A percentile compares a stretch with the other conserved stretches of the same genome.
phyloP scores from a whole-genome alignment of 2,888 invertebrate genomes.

The Eupelmus urozonus region DNA sequence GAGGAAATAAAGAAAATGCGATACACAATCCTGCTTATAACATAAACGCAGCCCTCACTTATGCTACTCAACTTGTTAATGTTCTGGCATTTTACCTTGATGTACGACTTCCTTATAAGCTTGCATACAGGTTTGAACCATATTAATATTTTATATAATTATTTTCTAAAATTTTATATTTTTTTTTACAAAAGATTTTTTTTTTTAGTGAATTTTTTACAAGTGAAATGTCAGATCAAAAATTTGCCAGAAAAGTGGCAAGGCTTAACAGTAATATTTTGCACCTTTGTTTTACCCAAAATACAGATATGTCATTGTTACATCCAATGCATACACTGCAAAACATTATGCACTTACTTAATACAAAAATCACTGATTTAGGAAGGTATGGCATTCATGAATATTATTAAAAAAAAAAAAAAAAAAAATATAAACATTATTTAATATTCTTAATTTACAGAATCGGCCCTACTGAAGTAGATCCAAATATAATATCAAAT shows the following conservation, averaged over 20 bases:
- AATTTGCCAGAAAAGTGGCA: constrained; percentile 86
- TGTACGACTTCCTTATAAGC: constrained; percentile 87
- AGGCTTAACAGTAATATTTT: constrained; percentile 89
- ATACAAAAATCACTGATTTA: constrained; percentile 82
- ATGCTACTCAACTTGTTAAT: constrained; percentile 90
- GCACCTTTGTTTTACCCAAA: constrained; percentile 88
- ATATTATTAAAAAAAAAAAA: not conserved
- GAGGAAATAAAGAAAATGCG: constrained; percentile 79
- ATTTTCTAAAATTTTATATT: constrained; percentile 56
- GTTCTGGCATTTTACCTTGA: constrained; percentile 91
- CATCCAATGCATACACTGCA: constrained; percentile 85
- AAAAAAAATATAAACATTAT: not conserved
- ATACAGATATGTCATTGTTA: constrained; percentile 82
- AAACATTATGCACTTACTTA: constrained; percentile 85
- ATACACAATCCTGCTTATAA: constrained; percentile 85
- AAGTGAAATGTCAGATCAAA: constrained; percentile 84
- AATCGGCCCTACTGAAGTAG: constrained; percentile 82
- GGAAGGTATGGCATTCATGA: constrained; percentile 82
- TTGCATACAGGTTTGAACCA: constrained; percentile 81
- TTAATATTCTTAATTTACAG: constrained; percentile 75
- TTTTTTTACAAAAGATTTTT: constrained; percentile 60
- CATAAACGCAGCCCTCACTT: constrained; percentile 89
- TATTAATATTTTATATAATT: constrained; percentile 37
- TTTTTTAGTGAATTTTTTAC: constrained; percentile 88
- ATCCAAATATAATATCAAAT: constrained; percentile 79